These are phyloP conservation scores for Perccottus glenii DNA, from an alignment of 2,113 vertebrate species.

Conservation along the genomic window DNA sequence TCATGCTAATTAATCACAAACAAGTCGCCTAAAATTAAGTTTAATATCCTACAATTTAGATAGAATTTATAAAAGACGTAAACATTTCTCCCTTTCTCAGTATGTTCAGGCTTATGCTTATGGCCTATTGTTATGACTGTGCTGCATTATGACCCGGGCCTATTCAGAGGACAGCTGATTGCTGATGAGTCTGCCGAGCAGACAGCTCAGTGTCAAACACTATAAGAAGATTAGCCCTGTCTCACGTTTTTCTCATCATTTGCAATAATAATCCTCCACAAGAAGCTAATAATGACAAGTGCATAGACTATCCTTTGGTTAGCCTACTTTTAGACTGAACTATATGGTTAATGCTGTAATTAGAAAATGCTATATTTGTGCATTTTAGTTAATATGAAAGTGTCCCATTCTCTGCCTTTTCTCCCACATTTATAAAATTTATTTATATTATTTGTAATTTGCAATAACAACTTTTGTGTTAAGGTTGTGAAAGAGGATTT, in stretches of 20 bases:
- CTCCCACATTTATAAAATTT: conserved; percentile 21
- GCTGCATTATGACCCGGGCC: conserved; percentile 5
- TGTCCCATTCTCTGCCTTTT: background rate
- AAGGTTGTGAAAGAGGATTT: conserved; percentile 73
- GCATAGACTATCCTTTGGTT: conserved; percentile 13
- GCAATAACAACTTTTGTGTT: background rate
- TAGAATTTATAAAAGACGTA: background rate
- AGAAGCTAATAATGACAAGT: conserved; percentile 58
- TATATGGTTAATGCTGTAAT: conserved; percentile 5
- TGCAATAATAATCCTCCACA: conserved; percentile 60
- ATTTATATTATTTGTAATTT: conserved; percentile 39
- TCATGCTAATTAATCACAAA: background rate
- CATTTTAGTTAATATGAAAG: background rate
- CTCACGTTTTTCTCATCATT: conserved; percentile 72
- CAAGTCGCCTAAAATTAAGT: background rate
- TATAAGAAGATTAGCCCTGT: conserved; percentile 76
- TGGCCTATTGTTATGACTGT: conserved; percentile 13
- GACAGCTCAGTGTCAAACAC: conserved; percentile 70
- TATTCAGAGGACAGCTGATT: conserved; percentile 54
- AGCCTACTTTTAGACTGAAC: conserved; percentile 27
- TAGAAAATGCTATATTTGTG: conserved; percentile 24
- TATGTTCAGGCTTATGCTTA: background rate
- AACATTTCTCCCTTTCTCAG: background rate
- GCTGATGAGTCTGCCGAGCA: conserved; percentile 75
- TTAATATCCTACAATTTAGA: background rate